phyloP scores from a whole-genome alignment of 2,888 invertebrate species.

The Phoronis australis region DNA sequence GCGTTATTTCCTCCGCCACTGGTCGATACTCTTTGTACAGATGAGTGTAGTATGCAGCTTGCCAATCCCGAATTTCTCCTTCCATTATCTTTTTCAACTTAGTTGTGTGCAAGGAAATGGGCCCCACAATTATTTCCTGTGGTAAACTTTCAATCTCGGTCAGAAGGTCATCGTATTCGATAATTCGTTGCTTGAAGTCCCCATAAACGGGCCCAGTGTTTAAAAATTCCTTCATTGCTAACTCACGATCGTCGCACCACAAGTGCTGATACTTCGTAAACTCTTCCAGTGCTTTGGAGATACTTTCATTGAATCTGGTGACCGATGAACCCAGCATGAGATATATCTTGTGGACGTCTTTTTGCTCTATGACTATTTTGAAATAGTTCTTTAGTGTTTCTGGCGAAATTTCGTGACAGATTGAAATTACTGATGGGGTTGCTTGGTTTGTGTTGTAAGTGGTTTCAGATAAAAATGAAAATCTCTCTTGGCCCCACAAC shows the following conservation, averaged over 20 bases:
- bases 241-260: constrained; percentile 72
- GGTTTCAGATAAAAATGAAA: too few species aligned
- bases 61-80: constrained; percentile 76
- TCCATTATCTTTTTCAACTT: constrained; percentile 57
- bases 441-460: too few species aligned
- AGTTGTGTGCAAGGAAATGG: too few species aligned
- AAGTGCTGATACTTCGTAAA: constrained; percentile 63
- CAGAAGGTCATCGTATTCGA: constrained; percentile 66
- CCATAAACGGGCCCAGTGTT: constrained; percentile 68
- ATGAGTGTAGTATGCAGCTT: constrained; percentile 65
- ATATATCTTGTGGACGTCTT: constrained; percentile 69
- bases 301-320: constrained; percentile 66
- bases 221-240: too few species aligned
- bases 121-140: constrained; percentile 65
- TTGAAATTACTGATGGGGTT: too few species aligned
- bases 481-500: too few species aligned
- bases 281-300: constrained; percentile 47
- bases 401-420: too few species aligned
- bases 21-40: constrained; percentile 67
- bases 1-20: constrained; percentile 66
- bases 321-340: constrained; percentile 74
- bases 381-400: constrained; percentile 62
- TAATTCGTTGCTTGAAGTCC: constrained; percentile 70
- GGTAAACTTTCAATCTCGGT: constrained; percentile 63
- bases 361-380: constrained; percentile 72